Evolutionary conservation across 1,140 invertebrate genomes (phyloP), one percentile per base, ranked within the genome.

Genomic region (Achroia grisella): DNA sequence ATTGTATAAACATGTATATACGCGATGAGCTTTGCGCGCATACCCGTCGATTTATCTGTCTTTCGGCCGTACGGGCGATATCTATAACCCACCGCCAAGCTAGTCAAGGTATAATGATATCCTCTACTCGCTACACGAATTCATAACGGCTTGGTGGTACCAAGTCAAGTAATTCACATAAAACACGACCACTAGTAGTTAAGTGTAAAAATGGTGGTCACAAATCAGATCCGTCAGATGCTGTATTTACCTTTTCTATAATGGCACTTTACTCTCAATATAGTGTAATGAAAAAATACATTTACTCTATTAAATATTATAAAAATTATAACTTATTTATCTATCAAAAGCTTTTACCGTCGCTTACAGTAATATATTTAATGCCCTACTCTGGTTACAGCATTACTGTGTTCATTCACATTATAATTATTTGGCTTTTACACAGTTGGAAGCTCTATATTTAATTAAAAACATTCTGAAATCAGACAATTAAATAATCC

Each of bases 371-470:
- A n/a, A n/a, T 45, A 41, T 35, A 31, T 53, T 60, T 17, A 17
- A 5, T 17, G 17, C 35, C 11, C 10, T 10, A 37, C 14, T 37
- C 13, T n/a, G 9, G 13, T 53, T 41, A 29, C 36, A 43, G 45
- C 32, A 31, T 33, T 43, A 40, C 15, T 10, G 30, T 41, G 43
- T 49, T 33, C 34, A 45, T 55, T 36, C 45, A 48, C 40, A 46
- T 56, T 40, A 44, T 17, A 17, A 17, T 17, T 59, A 55, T 65
- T 65, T 65, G 62, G 55, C 54, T 61, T 65, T 53, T 54, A 51
- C 43, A 62, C 48, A 30, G 35, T 52, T 67, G 71, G 71, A 74
- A 74, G 71, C 71, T 67, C 68, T 69, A 69, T 34, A 29, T 52
- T 45, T 56, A 50, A 41, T n/a, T n/a, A n/a, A n/a, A n/a, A n/a